Evolutionary conservation across 2,797 vertebrate species (phyloP), one percentile per base, ranked within the genome.

Genomic region (Florisuga fusca): DNA sequence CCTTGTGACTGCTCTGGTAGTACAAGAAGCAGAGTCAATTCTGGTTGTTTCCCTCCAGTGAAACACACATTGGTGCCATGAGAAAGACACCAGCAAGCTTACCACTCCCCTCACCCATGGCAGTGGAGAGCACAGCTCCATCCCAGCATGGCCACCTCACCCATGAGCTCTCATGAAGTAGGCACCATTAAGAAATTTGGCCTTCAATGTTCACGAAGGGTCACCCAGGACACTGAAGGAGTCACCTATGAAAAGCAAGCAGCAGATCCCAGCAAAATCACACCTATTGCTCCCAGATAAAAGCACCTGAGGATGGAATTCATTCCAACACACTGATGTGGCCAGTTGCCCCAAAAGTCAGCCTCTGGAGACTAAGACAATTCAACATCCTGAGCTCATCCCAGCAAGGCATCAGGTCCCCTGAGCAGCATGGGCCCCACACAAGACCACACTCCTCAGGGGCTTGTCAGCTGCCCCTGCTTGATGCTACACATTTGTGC

Each of bases 111-210:
- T 46, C 27, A 63, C 29, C 31, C 57, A 7, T 5, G 31, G 43
- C 7, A 59, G 23, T 5, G 16, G 29, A 63, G 31, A 59, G n/a
- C 36, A 48, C 0, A 0, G 67, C 46, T 85, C 53, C 43, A n/a
- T 14, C 20, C 27, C 71, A 61, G 41, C 23, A 10, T 0, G 26
- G 43, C 27, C 74, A 89, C 29, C 26, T 61, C 0, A 0, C 7
- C 46, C 4, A 1, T 15, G 10, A 20, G 34, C 25, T 50, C 58
- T 58, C 38, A 19, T 5, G 16, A 51, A 38, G 41, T 12, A 41
- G 1, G 1, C 57, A 14, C 27, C 57, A 19, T 36, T 46, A 41
- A n/a, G 19, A 84, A 58, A 58, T 27, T 7, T 17, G 16, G 33
- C 25, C 45, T 68, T 34, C 46, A 25, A 1, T 15, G 21, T 7